Conservation (phyloP, 1,140 invertebrate species). For the Telenomus remus region DNA sequence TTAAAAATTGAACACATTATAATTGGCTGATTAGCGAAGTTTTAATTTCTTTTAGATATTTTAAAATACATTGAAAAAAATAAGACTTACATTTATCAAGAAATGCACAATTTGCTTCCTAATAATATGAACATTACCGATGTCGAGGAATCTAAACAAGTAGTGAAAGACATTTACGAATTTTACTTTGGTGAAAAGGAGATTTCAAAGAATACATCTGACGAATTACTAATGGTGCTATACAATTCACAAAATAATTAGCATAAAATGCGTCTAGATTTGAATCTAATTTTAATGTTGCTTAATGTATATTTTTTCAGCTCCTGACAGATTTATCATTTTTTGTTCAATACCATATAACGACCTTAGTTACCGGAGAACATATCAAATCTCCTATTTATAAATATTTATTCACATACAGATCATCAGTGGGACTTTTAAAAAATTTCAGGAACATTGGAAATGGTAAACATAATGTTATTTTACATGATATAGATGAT, state of each 20-base stretch:
- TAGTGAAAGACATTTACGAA: constrained; percentile 76
- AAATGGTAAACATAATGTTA: constrained; percentile 41
- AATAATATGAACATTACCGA: constrained; percentile 78
- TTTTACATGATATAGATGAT: constrained; percentile 1
- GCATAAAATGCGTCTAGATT: too few relatives aligned
- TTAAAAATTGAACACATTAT: neutral
- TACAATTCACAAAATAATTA: too few relatives aligned
- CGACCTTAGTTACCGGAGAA: constrained; percentile 38
- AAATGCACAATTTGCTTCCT: constrained; percentile 74
- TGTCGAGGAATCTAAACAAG: constrained; percentile 60
- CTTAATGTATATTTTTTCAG: constrained; percentile 5
- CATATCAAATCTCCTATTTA: constrained; percentile 51
- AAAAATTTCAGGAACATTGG: constrained; percentile 42
- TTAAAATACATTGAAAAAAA: constrained; percentile 54
- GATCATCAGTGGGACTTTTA: constrained; percentile 27
- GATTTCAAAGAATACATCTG: constrained; percentile 16
- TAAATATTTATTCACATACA: constrained; percentile 43
- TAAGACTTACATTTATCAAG: constrained; percentile 69
- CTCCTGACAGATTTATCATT: constrained; percentile 27
- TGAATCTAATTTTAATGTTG: too few relatives aligned
- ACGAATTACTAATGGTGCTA: constrained; percentile 27
- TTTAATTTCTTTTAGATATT: constrained; percentile 11
- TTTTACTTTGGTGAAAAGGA: constrained; percentile 78
- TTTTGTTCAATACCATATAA: constrained; percentile 36
- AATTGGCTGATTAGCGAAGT: neutral